These are phyloP conservation scores for Crotalus viridis DNA, from an alignment of 2,113 vertebrate genomes.

Conservation along the genomic window DNA sequence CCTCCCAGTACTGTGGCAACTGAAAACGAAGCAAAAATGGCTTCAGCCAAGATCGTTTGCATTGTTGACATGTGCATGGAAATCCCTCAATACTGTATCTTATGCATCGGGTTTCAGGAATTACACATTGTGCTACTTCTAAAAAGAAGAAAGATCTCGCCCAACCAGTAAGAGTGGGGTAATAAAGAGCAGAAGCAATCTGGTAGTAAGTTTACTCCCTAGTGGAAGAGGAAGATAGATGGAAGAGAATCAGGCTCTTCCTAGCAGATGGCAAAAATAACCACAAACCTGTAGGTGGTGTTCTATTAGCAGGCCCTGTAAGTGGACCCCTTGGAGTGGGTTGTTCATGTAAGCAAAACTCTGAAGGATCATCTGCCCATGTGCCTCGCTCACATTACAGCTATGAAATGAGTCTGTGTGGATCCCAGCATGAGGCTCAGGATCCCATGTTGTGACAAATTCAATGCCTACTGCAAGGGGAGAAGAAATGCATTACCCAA, in stretches of 20 bases:
- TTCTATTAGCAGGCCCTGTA: background rate
- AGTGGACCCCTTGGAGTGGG: background rate
- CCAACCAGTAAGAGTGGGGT: background rate
- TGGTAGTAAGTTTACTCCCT: background rate
- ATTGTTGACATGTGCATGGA: background rate
- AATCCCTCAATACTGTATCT: background rate
- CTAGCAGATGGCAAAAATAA: background rate
- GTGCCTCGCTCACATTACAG: background rate
- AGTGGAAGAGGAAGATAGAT: background rate
- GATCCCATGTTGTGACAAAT: background rate
- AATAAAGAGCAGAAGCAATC: background rate
- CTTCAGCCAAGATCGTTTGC: too few relatives aligned
- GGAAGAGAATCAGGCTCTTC: background rate
- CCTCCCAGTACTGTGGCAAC: too few relatives aligned
- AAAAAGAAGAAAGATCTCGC: background rate
- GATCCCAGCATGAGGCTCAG: background rate
- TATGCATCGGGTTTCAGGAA: background rate
- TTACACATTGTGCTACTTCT: too few relatives aligned
- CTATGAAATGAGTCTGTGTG: background rate
- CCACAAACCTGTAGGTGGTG: background rate
- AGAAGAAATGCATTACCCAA: conserved; percentile 34
- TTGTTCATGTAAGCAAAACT: background rate
- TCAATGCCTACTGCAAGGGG: conserved; percentile 8
- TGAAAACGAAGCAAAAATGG: too few relatives aligned
- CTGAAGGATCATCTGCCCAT: conserved; percentile 6